Percentiles rank a stretch among this genome's conserved stretches.
Evolutionary conservation across 2,797 vertebrate genomes (phyloP).

Genomic region (Sylvia borin): DNA sequence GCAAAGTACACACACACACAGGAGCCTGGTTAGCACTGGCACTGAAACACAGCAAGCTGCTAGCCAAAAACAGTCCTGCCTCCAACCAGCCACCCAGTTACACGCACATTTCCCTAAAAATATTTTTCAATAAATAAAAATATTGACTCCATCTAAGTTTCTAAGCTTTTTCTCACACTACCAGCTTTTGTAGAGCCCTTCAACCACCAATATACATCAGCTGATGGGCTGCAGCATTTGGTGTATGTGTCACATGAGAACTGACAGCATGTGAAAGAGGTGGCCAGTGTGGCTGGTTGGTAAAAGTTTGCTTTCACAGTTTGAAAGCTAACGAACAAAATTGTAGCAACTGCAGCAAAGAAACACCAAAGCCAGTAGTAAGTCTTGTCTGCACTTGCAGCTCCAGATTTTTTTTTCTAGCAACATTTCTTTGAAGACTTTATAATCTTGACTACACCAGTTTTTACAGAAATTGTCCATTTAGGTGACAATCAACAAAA

Average conservation of each 20-base stretch:
- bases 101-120: neutral
- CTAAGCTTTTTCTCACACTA: neutral
- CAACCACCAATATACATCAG: neutral
- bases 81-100: neutral
- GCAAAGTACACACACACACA: slow-evolving; percentile 30
- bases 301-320: neutral
- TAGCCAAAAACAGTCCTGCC: neutral
- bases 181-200: neutral
- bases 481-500: neutral
- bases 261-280: neutral
- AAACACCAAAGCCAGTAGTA: neutral
- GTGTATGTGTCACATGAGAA: neutral
- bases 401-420: neutral
- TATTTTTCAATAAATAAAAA: neutral
- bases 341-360: neutral
- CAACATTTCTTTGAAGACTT: neutral
- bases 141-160: neutral
- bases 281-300: neutral
- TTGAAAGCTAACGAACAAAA: neutral
- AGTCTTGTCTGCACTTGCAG: neutral
- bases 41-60: neutral
- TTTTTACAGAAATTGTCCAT: neutral
- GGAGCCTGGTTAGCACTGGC: neutral
- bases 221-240: neutral
- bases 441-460: neutral